Evolutionary conservation across 2,113 vertebrate genomes (phyloP), one percentile per base, ranked within the genome.

Genomic region (Synodontis membranacea): DNA sequence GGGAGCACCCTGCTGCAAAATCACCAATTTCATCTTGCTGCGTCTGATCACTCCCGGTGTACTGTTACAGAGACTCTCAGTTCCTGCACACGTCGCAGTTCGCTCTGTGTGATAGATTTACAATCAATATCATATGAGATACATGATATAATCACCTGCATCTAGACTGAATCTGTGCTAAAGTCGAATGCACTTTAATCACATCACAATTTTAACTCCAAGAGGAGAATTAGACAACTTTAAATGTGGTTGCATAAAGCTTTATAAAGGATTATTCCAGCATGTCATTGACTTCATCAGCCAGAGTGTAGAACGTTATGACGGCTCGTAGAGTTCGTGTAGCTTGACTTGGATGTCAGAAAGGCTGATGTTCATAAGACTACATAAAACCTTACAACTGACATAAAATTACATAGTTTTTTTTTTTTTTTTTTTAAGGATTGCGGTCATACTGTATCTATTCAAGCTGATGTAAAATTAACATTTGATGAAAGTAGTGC

Each of bases 1-100:
- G 85, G 76, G 56, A 72, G 72, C 76, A 19, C 79, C 85, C 80
- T 70, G 79, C 68, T 82, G 85, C 34, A 80, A 62, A 74, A 60
- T 58, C 60, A 42, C 50, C 66, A 81, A 82, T 86, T 86, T 84
- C 56, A 56, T 64, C 84, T 42, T 14, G 4, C 46, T 60, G 54
- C 12, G 17, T 75, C 84, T 42, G 44, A 68, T 80, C 78, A 56
- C 48, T 80, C 75, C 75, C 75, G 48, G 75, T 34, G 23, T 28
- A 28, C 52, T 68, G 84, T 66, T 86, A 64, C 58, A 52, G 15
- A 66, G 60, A 66, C 84, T 23, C 46, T n/a, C 44, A 83, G 42
- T 50, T 48, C 82, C 82, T 68, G 82, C 44, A 1, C 42, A 19
- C 1, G 9, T 25, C 4, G 42, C 46, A 34, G 34, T 34, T 23